phyloP scores from a whole-genome alignment of 2,113 vertebrate species.

The Chamaetylas fuelleborni region DNA sequence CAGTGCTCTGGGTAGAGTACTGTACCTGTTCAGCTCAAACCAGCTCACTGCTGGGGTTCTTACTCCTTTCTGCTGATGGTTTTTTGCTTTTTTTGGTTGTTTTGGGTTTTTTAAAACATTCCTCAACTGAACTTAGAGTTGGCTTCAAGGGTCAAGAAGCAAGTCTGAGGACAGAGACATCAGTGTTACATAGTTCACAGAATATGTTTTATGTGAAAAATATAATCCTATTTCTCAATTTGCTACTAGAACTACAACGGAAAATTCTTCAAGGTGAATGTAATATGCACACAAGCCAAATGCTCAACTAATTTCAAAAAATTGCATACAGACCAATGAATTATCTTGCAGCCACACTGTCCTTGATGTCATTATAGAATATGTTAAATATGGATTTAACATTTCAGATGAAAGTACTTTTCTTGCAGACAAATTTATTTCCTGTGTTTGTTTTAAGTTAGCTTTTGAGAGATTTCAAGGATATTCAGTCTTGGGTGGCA shows the following conservation, averaged over 20 bases:
- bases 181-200: not conserved
- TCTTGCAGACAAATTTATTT: not conserved
- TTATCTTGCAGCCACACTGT: not conserved
- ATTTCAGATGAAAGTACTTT: not conserved
- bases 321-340: not conserved
- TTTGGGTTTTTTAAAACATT: not conserved
- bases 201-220: not conserved
- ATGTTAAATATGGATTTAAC: not conserved
- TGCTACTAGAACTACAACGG: not conserved
- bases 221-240: not conserved
- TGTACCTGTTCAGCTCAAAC: not conserved
- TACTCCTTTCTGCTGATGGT: not conserved
- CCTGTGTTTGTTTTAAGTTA: not conserved
- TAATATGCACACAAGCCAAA: not conserved
- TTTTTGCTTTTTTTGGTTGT: not conserved
- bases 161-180: not conserved
- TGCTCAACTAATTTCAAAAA: not conserved
- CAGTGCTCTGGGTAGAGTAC: fast-evolving
- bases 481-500: not conserved
- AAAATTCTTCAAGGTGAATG: not conserved
- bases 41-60: not conserved
- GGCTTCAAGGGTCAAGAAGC: not conserved
- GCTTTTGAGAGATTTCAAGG: not conserved
- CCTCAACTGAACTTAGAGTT: not conserved
- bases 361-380: not conserved